Base-by-base conservation (phyloP, 2,888 invertebrate genomes). In the Sylvicola cinctus region DNA sequence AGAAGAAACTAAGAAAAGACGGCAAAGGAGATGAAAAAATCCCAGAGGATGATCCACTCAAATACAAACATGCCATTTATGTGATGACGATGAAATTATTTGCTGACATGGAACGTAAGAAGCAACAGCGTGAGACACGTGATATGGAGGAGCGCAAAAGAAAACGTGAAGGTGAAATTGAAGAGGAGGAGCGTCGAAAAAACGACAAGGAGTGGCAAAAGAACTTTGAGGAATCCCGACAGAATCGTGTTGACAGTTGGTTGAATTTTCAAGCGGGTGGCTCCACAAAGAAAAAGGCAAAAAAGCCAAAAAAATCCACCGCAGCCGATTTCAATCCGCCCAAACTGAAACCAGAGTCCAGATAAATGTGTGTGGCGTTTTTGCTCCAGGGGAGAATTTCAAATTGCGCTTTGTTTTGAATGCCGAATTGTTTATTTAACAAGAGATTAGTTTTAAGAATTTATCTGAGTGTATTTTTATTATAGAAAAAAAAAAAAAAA, bases 71-170 rank as follows among this genome's bases (percentile, higher is more conserved):
- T 60, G 79, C 95, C 3, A 71, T 95, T 33, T 93, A 93, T 64
- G 91, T 95, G n/a, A 81, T 95, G 74, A 95, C 93, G 10, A 95
- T 93, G 85, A 95, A 98, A 68, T 51, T 71, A 43, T 76, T 76
- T 54, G 98, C 98, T 33, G 98, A 99, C 51, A 80, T 93, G 75
- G 93, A 95, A 50, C 69, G 91, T 34, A 83, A 90, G 59, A 66
- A 79, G 31, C 74, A 87, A 47, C 80, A 85, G 49, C 61, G 88
- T 32, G 88, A 90, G 46, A 77, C 77, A 11, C 67, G 91, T 31
- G 90, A 88, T 46, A 80, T 83, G 61, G 91, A 93, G 52, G 91
- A 91, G 47, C 68, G 91, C 35, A 93, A 93, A 55, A 63, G 95
- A 31, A 90, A 91, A 60, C 67, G 93, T 7, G 93, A 95, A 57